Evolutionary conservation across 2,113 vertebrate genomes (phyloP), one percentile per base, ranked within the genome.

Genomic region (Cebus imitator): DNA sequence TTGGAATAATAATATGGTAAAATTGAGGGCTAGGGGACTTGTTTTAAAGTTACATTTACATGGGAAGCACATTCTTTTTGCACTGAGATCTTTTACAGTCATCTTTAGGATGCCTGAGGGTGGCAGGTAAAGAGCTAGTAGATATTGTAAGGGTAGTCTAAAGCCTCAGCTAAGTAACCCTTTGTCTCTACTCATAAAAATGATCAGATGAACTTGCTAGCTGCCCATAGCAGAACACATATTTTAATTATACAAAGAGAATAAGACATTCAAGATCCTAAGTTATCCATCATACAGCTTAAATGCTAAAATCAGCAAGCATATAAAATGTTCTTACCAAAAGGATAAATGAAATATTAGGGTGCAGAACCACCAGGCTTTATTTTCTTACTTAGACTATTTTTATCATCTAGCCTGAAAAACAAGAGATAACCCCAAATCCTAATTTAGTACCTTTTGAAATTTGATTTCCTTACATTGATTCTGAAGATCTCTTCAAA

Each of bases 401-500:
- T 87, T 91, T 64, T 75, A 23, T 48, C 45, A 73, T 90, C 37
- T 79, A 68, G 72, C 3, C 32, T 58, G 25, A 85, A 57, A 35
- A 70, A 50, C 12, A 57, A 70, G 50, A 25, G 17, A 32, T 18
- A 50, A 14, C 13, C 23, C 50, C 30, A 73, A 64, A 55, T 30
- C 30, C 23, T 61, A 50, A 40, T 27, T 50, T 45, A 64, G 9
- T 45, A 64, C 27, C 11, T 32, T 84, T 64, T 84, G 8, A 58
- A 64, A 32, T 64, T 84, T 58, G n/a, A 58, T 58, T 78, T 58
- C 23, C 78, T 76, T 80, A 61, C 68, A 58, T 40, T 91, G 75
- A 81, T 80, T 91, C 87, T 64, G 32, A 87, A 95, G 43, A n/a
- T 95, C 43, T 30, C 57, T 81, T 81, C 43, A 64, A 81, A 58